phyloP scores from a whole-genome alignment of 2,113 vertebrate species.

The Sebastes schlegelii region DNA sequence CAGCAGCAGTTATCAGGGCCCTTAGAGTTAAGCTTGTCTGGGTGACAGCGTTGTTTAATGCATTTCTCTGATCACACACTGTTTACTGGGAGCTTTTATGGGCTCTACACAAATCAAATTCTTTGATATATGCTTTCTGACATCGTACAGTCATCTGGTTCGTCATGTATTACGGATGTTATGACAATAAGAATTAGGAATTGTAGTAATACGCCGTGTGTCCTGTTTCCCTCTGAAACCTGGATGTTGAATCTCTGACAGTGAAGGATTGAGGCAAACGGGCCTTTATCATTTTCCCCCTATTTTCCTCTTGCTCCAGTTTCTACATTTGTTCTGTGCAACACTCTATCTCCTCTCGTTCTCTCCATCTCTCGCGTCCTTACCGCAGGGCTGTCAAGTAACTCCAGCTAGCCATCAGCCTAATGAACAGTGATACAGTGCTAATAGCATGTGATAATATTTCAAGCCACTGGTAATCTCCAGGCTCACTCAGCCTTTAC shows the following conservation, averaged over 20 bases:
- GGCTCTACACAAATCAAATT: slow-evolving; percentile 21
- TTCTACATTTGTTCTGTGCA: slow-evolving; percentile 14
- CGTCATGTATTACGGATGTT: slow-evolving; percentile 28
- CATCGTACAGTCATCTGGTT: slow-evolving; percentile 34
- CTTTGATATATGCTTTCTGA: slow-evolving; percentile 44
- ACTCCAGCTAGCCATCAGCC: slow-evolving; percentile 61
- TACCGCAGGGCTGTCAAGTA: slow-evolving; percentile 52
- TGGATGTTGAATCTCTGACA: slow-evolving; percentile 23
- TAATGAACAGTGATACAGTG: slow-evolving; percentile 80
- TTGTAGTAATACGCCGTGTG: slow-evolving; percentile 3
- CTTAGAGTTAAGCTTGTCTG: slow-evolving; percentile 52
- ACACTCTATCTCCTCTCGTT: slow-evolving; percentile 9
- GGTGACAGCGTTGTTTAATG: slow-evolving; percentile 64
- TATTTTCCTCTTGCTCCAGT: slow-evolving; percentile 24
- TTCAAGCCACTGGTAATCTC: slow-evolving; percentile 76
- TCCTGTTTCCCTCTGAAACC: slow-evolving; percentile 36
- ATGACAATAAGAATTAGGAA: slow-evolving; percentile 33
- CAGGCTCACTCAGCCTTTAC: slow-evolving; percentile 73
- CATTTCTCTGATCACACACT: slow-evolving; percentile 59
- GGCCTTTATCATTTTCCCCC: slow-evolving; percentile 29
- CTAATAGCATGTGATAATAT: slow-evolving; percentile 80
- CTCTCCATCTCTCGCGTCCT: slow-evolving; percentile 40
- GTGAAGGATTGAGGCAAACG: slow-evolving; percentile 26
- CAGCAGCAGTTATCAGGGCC: slow-evolving; percentile 61
- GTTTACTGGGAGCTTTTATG: slow-evolving; percentile 61